Conservation (phyloP, 2,888 invertebrate species). For the Priocnemis perturbator region DNA sequence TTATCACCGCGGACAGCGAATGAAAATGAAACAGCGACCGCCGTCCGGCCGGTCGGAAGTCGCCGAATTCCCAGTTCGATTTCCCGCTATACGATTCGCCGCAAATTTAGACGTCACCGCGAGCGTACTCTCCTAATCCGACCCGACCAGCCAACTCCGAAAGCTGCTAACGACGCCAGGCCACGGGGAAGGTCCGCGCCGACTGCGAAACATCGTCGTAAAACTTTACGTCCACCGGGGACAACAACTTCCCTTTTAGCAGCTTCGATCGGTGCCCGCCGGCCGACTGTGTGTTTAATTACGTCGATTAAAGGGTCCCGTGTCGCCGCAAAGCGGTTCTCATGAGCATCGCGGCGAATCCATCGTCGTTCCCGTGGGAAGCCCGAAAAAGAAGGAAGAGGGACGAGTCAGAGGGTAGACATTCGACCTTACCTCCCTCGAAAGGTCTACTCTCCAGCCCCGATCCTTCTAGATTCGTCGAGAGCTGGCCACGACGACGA, state of each 20-base stretch:
- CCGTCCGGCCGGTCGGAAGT: too few species aligned
- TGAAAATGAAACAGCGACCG: too few species aligned
- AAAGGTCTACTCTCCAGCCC: slow-evolving; percentile 10
- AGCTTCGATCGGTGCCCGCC: slow-evolving; percentile 18
- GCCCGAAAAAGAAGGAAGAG: background rate
- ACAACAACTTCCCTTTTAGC: slow-evolving; percentile 39
- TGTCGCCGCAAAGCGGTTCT: slow-evolving; percentile 22
- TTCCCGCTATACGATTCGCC: too few species aligned
- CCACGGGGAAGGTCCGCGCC: slow-evolving; percentile 1
- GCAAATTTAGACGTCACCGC: too few species aligned
- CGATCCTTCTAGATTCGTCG: slow-evolving; percentile 7
- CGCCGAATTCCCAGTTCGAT: too few species aligned
- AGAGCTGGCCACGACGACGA: background rate
- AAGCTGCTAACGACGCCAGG: too few species aligned
- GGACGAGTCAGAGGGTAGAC: background rate
- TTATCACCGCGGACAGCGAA: too few species aligned
- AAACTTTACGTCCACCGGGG: slow-evolving; percentile 34
- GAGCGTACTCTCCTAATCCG: too few species aligned
- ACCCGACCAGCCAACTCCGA: too few species aligned
- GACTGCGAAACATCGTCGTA: slow-evolving; percentile 33
- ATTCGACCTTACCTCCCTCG: slow-evolving; percentile 17
- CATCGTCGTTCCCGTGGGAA: slow-evolving; percentile 2
- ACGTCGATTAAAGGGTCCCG: slow-evolving; percentile 27
- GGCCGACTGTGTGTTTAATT: slow-evolving; percentile 34
- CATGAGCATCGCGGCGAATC: slow-evolving; percentile 12